Evolutionary conservation across 2,888 invertebrate species (phyloP), one percentile per base, ranked within the genome.

Genomic region (Cantharis lateralis): DNA sequence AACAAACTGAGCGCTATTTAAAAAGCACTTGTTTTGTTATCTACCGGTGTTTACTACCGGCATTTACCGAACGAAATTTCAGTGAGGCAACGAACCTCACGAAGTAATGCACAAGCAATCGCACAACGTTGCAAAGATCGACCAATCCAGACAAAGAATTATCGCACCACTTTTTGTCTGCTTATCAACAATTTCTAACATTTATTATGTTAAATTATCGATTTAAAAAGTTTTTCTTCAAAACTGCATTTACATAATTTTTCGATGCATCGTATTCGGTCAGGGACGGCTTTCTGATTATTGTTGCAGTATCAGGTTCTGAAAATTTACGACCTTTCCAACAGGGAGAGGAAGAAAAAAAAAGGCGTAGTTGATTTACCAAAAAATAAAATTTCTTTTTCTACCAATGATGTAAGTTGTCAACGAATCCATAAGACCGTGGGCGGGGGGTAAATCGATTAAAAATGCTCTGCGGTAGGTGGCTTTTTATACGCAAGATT

Each of bases 111-210:
- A 48, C n/a, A 75, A 71, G 78, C 76, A 75, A 76, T 74, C 78
- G 80, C 78, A 74, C 68, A 72, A 64, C 71, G 66, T 62, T 66
- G 26, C 62, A 5, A 73, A 66, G 15, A 18, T 66, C 15, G 62
- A 74, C 79, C 79, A 79, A 79, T 79, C 72, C 70, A 71, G 69
- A 48, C 24, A 26, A 66, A 74, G 77, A 75, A 78, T 77, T 66
- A 78, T 73, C 76, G 77, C 72, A 72, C 74, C 78, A 79, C 78
- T 77, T 77, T 20, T 16, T 68, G 16, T 26, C 61, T 64, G 61
- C 26, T 15, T 66, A 48, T 70, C 32, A 75, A 15, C 20, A 64
- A 64, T 64, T 64, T 64, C 64, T 64, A 64, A 64, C 64, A 64
- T 20, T 24, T 20, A 64, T 64, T 64, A 20, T 64, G 11, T 20